Base-by-base conservation (phyloP, 2,113 vertebrate species). In the Chionomys nivalis region DNA sequence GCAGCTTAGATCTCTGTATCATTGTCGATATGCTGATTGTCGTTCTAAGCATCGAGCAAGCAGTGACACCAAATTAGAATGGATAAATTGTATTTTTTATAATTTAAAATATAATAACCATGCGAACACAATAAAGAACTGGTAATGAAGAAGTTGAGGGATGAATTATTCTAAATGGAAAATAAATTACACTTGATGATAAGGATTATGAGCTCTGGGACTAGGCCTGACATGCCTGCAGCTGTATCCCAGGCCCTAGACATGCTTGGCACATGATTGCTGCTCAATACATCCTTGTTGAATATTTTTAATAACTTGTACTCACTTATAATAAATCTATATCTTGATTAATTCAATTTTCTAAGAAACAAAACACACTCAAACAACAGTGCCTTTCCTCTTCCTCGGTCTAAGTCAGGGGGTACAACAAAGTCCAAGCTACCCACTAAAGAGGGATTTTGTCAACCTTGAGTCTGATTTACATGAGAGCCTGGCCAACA, bases 311-410 rank as follows among this genome's bases (percentile, higher is more conserved):
- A 94, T 90, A 78, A 92, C 86, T 72, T 44, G 72, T 28, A 63
- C 76, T 78, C 33, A 1, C 77, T 82, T 65, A 87, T 94, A 68
- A 83, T 87, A 95, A 87, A 73, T 87, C 82, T 90, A 61, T 93
- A 87, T 39, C n/a, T 73, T 23, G 63, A 90, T 92, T 93, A 82
- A 83, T 73, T 78, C 19, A 10, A 68, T 83, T 90, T 96, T 87
- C 86, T 82, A 66, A 70, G 93, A 88, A 90, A 83, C 63, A 87
- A 70, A 90, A 90, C 61, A 61, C 1, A 3, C 24, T 44, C 44
- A 72, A 82, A 82, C 19, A 44, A 39, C 75, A 49, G 11, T 89
- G 78, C 23, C 31, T 28, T 28, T 39, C 36, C 26, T 78, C 39
- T n/a, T 86, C 39, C 1, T 19, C 39, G 42, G 73, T 47, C 44